phyloP scores from a whole-genome alignment of 1,140 invertebrate species.

The Laupala kohalensis region DNA sequence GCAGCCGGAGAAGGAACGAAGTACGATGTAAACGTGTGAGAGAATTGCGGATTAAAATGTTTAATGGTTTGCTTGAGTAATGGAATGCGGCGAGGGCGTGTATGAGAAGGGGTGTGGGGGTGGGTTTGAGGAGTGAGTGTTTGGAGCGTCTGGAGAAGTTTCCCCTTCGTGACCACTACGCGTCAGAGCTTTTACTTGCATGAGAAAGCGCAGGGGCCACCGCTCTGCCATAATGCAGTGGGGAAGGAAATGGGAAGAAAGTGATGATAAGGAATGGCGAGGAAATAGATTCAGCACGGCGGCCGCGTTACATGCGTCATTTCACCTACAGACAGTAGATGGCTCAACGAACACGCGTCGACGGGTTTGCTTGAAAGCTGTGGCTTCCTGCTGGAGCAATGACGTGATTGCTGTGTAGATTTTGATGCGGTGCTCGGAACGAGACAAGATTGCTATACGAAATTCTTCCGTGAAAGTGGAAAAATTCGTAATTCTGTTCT shows the following conservation, averaged over 20 bases:
- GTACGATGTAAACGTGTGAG: too few species aligned
- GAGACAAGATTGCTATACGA: too few species aligned
- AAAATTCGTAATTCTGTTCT: too few species aligned
- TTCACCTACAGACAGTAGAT: background rate
- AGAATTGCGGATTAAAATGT: too few species aligned
- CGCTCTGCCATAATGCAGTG: background rate
- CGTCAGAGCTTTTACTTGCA: background rate
- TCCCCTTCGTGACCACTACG: background rate
- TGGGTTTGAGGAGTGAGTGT: too few species aligned
- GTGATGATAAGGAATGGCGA: background rate
- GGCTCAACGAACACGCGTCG: background rate
- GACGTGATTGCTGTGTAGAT: too few species aligned
- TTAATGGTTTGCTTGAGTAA: too few species aligned
- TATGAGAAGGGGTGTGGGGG: too few species aligned
- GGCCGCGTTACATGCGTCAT: background rate
- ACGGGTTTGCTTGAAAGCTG: background rate
- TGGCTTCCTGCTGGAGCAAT: background rate
- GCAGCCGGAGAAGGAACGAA: too few species aligned
- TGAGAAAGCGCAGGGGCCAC: background rate
- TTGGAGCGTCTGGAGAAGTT: background rate
- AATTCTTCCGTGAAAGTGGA: too few species aligned
- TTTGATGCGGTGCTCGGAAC: too few species aligned
- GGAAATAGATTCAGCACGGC: background rate
- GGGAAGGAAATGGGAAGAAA: background rate
- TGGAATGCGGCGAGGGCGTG: too few species aligned